Evolutionary conservation across 1,140 invertebrate species (phyloP), one percentile per base, ranked within the genome.

Genomic region (Halictus rubicundus): DNA sequence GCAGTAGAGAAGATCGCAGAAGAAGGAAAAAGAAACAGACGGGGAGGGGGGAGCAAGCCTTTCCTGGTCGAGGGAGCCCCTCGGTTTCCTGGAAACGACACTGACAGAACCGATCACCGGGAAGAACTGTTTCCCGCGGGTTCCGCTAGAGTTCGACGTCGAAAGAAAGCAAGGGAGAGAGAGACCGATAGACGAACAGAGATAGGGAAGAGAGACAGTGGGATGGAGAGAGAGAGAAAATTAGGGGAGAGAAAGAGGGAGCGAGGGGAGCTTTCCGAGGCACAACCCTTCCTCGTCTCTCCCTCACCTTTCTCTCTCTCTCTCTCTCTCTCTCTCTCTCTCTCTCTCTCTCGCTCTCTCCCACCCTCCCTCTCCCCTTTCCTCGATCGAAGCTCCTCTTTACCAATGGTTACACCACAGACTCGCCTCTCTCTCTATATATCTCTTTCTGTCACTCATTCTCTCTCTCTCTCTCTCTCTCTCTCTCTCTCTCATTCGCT

Each of bases 91-190:
- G 73, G 46, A 70, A 81, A 81, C 66, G 69, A 57, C 89, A 90
- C 89, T 89, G 88, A 89, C 75, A 74, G 82, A 84, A 86, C 88
- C 87, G 87, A 91, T 89, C 89, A 91, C 90, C 89, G 88, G 64
- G 88, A 90, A 91, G 83, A 57, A 80, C 59, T 60, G 64, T 54
- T 42, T 74, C 74, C 42, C 63, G 59, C 60, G 19, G 57, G 68
- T 71, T 63, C 57, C 71, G 42, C 77, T 72, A 73, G 64, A 75
- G 72, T 60, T 70, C 73, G 77, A 46, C 42, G 42, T 46, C 42
- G 52, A 85, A 79, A 84, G 84, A 88, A 79, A 86, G 78, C 16
- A 23, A 73, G 68, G 60, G 14, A 32, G 46, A 78, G 32, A 57
- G 77, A 79, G 49, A 78, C 27, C 42, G 72, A 76, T 9, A 68